Conservation (phyloP, 1,140 invertebrate genomes). For the Tigriopus japonicus region DNA sequence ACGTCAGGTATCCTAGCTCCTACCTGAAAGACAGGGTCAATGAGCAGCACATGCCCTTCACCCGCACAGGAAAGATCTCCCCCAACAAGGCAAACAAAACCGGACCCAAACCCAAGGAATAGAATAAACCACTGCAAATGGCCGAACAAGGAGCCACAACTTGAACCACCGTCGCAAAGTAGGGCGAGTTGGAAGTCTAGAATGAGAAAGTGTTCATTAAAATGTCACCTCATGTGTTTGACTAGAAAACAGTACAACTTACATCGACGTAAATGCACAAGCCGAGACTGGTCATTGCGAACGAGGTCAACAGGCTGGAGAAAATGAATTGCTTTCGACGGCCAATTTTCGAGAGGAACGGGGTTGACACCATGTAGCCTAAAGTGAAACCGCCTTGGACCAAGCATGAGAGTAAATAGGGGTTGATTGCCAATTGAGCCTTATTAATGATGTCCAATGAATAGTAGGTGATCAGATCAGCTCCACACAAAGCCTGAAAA, state of each 20-base stretch:
- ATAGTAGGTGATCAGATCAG: neutral
- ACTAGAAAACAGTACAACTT: no score
- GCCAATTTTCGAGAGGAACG: constrained; percentile 10
- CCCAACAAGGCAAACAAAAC: constrained; percentile 16
- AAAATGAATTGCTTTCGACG: constrained; percentile 11
- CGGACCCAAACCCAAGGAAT: constrained; percentile 15
- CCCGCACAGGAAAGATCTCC: constrained; percentile 13
- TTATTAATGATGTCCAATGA: neutral
- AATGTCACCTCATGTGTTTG: no score
- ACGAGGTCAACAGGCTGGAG: constrained; percentile 10
- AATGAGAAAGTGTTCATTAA: neutral
- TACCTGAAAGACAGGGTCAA: neutral
- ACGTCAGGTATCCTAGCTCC: no score
- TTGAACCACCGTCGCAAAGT: no score
- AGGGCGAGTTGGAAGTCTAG: neutral
- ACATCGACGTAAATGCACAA: no score
- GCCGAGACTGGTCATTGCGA: neutral
- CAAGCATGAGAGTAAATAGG: neutral
- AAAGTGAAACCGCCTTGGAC: constrained; percentile 9
- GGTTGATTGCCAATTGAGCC: neutral
- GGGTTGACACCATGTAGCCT: constrained; percentile 14
- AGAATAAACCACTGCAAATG: constrained; percentile 9
- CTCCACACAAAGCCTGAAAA: neutral
- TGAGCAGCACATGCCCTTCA: constrained; percentile 12
- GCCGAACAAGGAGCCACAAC: neutral